Conservation (phyloP, 2,113 vertebrate species). For the Rhinolophus ferrumequinum region DNA sequence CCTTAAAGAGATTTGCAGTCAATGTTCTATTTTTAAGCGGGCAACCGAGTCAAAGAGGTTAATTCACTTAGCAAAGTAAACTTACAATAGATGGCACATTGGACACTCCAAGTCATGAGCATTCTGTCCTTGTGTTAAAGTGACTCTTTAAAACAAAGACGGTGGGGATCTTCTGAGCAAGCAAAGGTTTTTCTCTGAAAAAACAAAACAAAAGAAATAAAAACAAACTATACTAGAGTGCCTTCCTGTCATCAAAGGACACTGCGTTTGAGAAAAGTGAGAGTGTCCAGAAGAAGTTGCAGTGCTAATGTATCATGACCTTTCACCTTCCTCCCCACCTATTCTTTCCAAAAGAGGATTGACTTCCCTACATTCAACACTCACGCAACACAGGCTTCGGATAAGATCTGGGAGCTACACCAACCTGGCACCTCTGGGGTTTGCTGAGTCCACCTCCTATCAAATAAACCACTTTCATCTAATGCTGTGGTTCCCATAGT, state of each 20-base stretch:
- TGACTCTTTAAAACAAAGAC: slow-evolving; percentile 45
- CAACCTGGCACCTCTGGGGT: not conserved
- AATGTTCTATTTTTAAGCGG: not conserved
- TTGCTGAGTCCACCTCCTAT: slow-evolving; percentile 39
- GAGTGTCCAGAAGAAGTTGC: not conserved
- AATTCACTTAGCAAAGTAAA: slow-evolving; percentile 37
- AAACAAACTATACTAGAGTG: not conserved
- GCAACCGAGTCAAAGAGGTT: not conserved
- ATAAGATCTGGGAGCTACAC: not conserved
- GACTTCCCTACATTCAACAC: not conserved
- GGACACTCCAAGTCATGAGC: not conserved
- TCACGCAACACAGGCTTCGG: not conserved
- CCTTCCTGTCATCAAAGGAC: slow-evolving; percentile 53
- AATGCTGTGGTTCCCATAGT: slow-evolving; percentile 37
- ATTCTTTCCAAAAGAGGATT: slow-evolving; percentile 7
- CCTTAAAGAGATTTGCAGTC: not conserved
- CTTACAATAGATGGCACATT: not conserved
- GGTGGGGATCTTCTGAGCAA: not conserved
- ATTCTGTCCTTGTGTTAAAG: not conserved
- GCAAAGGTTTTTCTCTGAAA: slow-evolving; percentile 10
- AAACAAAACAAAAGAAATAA: too few relatives aligned
- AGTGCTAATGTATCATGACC: not conserved
- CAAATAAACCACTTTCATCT: slow-evolving; percentile 44
- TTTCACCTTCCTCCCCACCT: not conserved
- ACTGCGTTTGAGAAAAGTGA: not conserved